Percentiles rank a stretch among this genome's conserved stretches.
Evolutionary conservation across 2,888 invertebrate species (phyloP).

Genomic region (Alviniconcha strummeri): DNA sequence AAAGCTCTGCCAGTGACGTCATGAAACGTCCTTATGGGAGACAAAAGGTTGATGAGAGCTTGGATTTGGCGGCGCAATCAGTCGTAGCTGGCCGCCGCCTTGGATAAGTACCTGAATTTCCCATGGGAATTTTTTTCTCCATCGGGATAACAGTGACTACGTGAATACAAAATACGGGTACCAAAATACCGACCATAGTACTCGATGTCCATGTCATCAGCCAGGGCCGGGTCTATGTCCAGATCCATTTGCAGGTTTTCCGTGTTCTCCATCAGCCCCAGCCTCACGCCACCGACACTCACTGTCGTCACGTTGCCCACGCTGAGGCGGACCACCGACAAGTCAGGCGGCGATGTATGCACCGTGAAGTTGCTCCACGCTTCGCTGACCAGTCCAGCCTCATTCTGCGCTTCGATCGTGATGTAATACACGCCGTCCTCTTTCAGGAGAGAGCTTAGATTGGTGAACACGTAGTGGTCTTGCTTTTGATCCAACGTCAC

Average conservation of each 20-base stretch:
- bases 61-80: no score
- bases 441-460: not conserved
- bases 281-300: not conserved
- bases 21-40: no score
- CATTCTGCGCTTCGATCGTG: conserved; percentile 4
- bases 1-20: no score
- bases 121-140: no score
- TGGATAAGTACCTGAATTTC: no score
- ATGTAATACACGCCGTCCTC: conserved; percentile 18
- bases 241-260: conserved; percentile 18
- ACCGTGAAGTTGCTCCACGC: conserved; percentile 27
- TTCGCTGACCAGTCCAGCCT: conserved; percentile 2
- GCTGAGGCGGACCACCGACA: not conserved
- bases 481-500: not conserved
- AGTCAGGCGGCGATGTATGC: not conserved
- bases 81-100: no score
- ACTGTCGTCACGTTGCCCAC: not conserved
- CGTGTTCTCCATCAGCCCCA: not conserved
- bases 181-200: conserved; percentile 15
- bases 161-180: no score
- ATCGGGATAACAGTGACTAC: no score
- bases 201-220: not conserved
- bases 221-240: not conserved
- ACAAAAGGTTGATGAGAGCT: no score
- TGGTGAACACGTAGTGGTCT: not conserved